Evolutionary conservation across 2,888 invertebrate genomes (phyloP).

Genomic region (Philonicus albiceps): DNA sequence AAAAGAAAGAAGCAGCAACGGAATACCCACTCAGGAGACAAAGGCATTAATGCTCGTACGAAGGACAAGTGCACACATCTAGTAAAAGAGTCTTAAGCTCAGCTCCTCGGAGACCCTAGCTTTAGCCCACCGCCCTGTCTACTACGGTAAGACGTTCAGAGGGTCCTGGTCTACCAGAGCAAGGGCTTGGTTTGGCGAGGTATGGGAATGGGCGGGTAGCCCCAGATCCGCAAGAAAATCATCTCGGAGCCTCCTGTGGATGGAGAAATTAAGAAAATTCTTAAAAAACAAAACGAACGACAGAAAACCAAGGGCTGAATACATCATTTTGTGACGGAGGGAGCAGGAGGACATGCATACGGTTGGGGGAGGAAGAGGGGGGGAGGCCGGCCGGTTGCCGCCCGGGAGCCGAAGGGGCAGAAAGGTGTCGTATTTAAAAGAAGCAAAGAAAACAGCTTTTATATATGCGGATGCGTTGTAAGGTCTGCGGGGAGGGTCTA

Average conservation of each 20-base stretch:
- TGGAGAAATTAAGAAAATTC: constrained; percentile 43
- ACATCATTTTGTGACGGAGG: constrained; percentile 23
- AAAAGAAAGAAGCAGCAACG: constrained; percentile 2
- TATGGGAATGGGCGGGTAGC: background rate
- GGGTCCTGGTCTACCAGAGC: background rate
- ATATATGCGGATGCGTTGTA: background rate
- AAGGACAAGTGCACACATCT: constrained; percentile 36
- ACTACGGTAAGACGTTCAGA: background rate
- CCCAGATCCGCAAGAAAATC: constrained; percentile 23
- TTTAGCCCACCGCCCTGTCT: background rate
- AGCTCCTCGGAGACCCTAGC: background rate
- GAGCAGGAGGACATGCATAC: constrained; percentile 26
- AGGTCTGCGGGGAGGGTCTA: background rate
- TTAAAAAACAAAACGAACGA: constrained; percentile 42
- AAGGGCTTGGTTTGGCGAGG: background rate
- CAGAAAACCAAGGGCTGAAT: constrained; percentile 28
- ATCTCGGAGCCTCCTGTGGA: constrained; percentile 19
- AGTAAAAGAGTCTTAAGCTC: background rate
- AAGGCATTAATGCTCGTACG: constrained; percentile 33
- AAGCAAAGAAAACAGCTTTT: constrained; percentile 38
- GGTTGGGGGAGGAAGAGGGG: background rate
- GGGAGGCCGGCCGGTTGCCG: background rate
- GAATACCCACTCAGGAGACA: constrained; percentile 9
- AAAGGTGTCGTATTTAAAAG: constrained; percentile 42
- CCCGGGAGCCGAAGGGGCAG: background rate